phyloP scores from a whole-genome alignment of 1,140 invertebrate species.

The Rhagoletis pomonella region DNA sequence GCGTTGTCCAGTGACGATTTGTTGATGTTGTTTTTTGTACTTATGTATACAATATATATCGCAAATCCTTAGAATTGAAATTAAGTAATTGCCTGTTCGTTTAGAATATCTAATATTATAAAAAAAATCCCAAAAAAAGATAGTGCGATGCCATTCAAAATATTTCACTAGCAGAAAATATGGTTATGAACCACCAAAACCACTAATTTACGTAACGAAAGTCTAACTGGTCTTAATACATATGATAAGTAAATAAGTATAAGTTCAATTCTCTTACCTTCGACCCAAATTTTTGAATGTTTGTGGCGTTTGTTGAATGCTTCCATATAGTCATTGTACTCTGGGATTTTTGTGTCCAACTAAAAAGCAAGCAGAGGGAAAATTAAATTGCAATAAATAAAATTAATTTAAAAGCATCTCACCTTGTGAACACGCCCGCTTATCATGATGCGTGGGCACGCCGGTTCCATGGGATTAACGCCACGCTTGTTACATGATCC shows the following conservation, averaged over 20 bases:
- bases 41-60: no score
- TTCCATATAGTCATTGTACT: slow-evolving; percentile 78
- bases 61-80: no score
- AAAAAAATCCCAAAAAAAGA: background rate
- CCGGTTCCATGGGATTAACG: slow-evolving; percentile 87
- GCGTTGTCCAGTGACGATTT: no score
- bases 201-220: no score
- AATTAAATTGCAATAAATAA: background rate
- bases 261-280: slow-evolving; percentile 71
- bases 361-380: slow-evolving; percentile 64
- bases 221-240: no score
- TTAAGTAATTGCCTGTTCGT: background rate
- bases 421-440: slow-evolving; percentile 82
- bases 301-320: slow-evolving; percentile 84
- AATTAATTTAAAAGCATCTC: slow-evolving; percentile 50
- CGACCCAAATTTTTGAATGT: slow-evolving; percentile 79
- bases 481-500: slow-evolving; percentile 79
- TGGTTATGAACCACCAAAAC: no score
- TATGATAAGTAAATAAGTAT: background rate
- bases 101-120: background rate
- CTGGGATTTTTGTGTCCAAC: slow-evolving; percentile 77
- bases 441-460: slow-evolving; percentile 84
- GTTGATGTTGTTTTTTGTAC: no score
- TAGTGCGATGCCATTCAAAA: no score
- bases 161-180: background rate